These are phyloP conservation scores for Agrochola lota DNA, from an alignment of 2,888 invertebrate species.

Conservation along the genomic window DNA sequence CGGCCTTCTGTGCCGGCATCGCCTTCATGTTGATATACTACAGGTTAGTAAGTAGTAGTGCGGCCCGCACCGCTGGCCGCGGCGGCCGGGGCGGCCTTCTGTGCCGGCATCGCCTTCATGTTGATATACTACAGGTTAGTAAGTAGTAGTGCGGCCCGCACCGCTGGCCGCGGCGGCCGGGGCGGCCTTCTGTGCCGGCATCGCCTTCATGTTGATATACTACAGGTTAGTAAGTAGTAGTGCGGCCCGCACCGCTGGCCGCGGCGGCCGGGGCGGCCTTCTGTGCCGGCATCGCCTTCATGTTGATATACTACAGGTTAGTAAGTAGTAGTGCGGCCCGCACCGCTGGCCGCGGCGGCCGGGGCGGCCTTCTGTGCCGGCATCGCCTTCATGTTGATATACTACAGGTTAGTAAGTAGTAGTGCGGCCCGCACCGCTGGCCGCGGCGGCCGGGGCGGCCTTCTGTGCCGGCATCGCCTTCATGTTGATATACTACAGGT, in stretches of 20 bases:
- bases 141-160: constrained; percentile 80
- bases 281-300: constrained; percentile 92
- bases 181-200: constrained; percentile 90
- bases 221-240: constrained; percentile 81
- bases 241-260: constrained; percentile 88
- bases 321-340: constrained; percentile 79
- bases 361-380: constrained; percentile 91
- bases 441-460: constrained; percentile 90
- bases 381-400: constrained; percentile 93
- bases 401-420: constrained; percentile 86
- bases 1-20: constrained; percentile 91
- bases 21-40: constrained; percentile 93
- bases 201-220: constrained; percentile 93
- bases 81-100: constrained; percentile 90
- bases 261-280: constrained; percentile 91
- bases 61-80: constrained; percentile 89
- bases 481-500: too few species aligned
- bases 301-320: constrained; percentile 92
- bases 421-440: constrained; percentile 86
- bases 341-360: constrained; percentile 89
- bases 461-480: constrained; percentile 91
- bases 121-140: constrained; percentile 91
- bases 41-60: constrained; percentile 78
- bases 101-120: constrained; percentile 93
- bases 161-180: constrained; percentile 90